Evolutionary conservation across 2,797 vertebrate species (phyloP).

Genomic region (Parauchenoglanis ngamensis): DNA sequence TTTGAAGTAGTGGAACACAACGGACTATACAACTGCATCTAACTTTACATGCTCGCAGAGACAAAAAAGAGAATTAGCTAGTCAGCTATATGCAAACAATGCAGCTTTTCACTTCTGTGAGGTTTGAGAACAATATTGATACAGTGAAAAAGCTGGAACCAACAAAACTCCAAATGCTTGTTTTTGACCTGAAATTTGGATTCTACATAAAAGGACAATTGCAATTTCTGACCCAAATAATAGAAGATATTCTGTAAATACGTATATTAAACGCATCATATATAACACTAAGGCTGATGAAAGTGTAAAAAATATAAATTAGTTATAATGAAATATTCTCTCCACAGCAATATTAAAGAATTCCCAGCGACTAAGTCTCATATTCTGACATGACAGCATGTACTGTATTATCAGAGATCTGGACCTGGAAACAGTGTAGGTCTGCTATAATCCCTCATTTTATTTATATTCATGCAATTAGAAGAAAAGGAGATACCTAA

Average conservation of each 20-base stretch:
- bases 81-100: neutral
- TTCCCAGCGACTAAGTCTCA: neutral
- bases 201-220: neutral
- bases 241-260: neutral
- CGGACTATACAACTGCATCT: neutral
- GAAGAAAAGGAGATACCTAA: neutral
- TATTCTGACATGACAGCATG: neutral
- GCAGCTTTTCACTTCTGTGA: neutral
- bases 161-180: neutral
- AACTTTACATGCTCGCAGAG: neutral
- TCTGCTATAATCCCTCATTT: neutral
- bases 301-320: neutral
- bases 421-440: neutral
- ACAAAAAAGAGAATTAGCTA: neutral
- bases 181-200: neutral
- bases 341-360: neutral
- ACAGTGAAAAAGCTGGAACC: neutral
- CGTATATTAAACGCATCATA: neutral
- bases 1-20: neutral
- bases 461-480: neutral
- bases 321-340: neutral
- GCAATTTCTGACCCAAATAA: neutral
- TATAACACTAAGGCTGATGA: neutral
- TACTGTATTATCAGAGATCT: neutral
- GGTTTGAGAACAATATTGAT: neutral